These are phyloP conservation scores for Pteruthius melanotis DNA, from an alignment of 2,113 vertebrate genomes.

Conservation along the genomic window DNA sequence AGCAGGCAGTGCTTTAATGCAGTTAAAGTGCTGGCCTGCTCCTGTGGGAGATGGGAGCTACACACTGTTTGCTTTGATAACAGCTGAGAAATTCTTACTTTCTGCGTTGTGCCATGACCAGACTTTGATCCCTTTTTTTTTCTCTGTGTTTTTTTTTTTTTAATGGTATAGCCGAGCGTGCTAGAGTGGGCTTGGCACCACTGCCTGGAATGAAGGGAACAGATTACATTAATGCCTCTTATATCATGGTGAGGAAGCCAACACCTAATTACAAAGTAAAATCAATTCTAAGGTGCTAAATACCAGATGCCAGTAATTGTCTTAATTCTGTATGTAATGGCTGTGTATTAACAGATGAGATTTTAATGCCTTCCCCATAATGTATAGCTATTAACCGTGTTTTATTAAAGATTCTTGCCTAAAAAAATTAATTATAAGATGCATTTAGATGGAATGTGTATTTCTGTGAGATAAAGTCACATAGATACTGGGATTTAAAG, in stretches of 20 bases:
- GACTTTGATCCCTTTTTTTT: background rate
- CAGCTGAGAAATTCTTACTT: slow-evolving; percentile 20
- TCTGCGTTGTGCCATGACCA: slow-evolving; percentile 27
- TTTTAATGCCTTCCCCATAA: slow-evolving; percentile 56
- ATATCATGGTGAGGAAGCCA: slow-evolving; percentile 91
- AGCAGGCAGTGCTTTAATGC: slow-evolving; percentile 31
- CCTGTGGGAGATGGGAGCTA: slow-evolving; percentile 40
- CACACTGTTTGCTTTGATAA: slow-evolving; percentile 36
- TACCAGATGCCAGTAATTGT: slow-evolving; percentile 58
- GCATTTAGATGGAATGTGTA: slow-evolving; percentile 44
- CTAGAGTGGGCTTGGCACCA: slow-evolving; percentile 88
- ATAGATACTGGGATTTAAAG: slow-evolving; percentile 51
- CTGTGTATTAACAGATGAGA: slow-evolving; percentile 41
- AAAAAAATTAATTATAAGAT: slow-evolving; percentile 55
- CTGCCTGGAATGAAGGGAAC: slow-evolving; percentile 92
- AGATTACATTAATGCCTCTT: slow-evolving; percentile 97
- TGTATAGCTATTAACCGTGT: slow-evolving; percentile 27
- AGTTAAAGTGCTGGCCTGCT: slow-evolving; percentile 45
- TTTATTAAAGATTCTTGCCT: slow-evolving; percentile 52
- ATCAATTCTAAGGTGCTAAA: slow-evolving; percentile 67
- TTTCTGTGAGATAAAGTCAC: slow-evolving; percentile 34
- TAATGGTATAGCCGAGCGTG: slow-evolving; percentile 82
- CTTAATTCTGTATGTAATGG: slow-evolving; percentile 53
- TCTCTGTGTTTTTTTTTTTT: background rate
- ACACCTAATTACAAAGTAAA: slow-evolving; percentile 64